These are phyloP conservation scores for Sandelia bainsii DNA, from an alignment of 2,797 vertebrate genomes.

Conservation along the genomic window DNA sequence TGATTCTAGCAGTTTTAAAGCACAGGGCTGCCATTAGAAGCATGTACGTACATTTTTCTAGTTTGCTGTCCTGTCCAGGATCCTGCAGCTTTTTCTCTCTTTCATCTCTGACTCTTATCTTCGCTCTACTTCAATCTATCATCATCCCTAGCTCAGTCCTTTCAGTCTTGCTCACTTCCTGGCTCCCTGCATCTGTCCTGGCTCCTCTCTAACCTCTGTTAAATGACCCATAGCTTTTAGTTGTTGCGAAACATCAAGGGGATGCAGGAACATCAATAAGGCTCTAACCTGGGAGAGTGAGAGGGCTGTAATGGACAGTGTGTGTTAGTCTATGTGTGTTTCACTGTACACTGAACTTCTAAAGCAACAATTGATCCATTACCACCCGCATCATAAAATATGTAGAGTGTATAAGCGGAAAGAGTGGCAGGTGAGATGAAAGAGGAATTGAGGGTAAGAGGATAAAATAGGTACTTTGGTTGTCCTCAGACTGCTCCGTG, in stretches of 20 bases:
- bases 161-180: slow-evolving; percentile 56
- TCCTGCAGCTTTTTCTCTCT: slow-evolving; percentile 38
- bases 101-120: slow-evolving; percentile 48
- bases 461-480: slow-evolving; percentile 67
- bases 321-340: slow-evolving; percentile 25
- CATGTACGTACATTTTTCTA: too few relatives aligned
- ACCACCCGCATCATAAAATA: slow-evolving; percentile 71
- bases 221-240: slow-evolving; percentile 77
- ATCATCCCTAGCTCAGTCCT: slow-evolving; percentile 62
- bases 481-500: slow-evolving; percentile 84
- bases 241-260: slow-evolving; percentile 77
- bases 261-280: slow-evolving; percentile 79
- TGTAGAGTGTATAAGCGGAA: slow-evolving; percentile 60
- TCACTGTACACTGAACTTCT: slow-evolving; percentile 60
- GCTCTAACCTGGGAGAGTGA: slow-evolving; percentile 57
- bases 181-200: slow-evolving; percentile 52
- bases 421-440: slow-evolving; percentile 69
- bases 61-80: slow-evolving; percentile 34
- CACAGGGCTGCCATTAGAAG: background rate
- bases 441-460: slow-evolving; percentile 37
- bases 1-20: background rate
- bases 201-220: slow-evolving; percentile 69
- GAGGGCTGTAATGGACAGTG: slow-evolving; percentile 67
- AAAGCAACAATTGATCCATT: slow-evolving; percentile 73
- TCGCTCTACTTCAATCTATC: slow-evolving; percentile 25